Base-by-base conservation (phyloP, 2,888 invertebrate species). In the Leuctra nigra region DNA sequence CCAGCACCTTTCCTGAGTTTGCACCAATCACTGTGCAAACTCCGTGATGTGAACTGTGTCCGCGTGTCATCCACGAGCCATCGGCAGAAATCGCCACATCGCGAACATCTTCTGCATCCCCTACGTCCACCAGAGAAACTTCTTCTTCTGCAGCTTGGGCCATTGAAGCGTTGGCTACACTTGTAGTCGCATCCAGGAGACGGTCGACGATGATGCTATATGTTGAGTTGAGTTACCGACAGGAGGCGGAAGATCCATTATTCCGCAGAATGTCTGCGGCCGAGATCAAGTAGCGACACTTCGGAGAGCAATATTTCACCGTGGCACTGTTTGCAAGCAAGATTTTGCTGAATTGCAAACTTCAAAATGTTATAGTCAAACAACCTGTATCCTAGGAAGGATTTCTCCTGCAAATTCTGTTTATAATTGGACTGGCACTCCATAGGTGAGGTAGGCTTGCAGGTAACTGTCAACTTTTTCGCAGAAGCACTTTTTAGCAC, bases 361-460 rank as follows among this genome's bases (percentile, higher is more conserved):
- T 67, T 67, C 67, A 65, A 68, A 65, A 62, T 60, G 53, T 52
- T 54, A 56, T 63, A 59, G 56, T 57, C 57, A 57, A 38, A 38
- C 7, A 38, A 6, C 16, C 38, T 38, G 16, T 38, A 38, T 14
- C 38, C 38, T n/a, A 9, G 9, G n/a, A 38, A 38, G n/a, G 7
- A 6, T 6, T n/a, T 9, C 14, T 38, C 38, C 6, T 29, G 11
- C 6, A 29, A 7, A 29, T 29, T 11, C 11, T 29, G 29, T 11
- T 29, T 29, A 29, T 29, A 29, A 29, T 7, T 29, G 16, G 38
- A 9, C 6, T 7, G 38, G n/a, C n/a, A 9, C 6, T 7, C 9
- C 38, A 7, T 38, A n/a, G 16, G 6, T 7, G 38, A 14, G 6
- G 38, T 38, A 38, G 14, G n/a, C 29, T 29, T 29, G 29, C 7